phyloP scores from a whole-genome alignment of 2,797 vertebrate species.

The Mionectes olivaceus region DNA sequence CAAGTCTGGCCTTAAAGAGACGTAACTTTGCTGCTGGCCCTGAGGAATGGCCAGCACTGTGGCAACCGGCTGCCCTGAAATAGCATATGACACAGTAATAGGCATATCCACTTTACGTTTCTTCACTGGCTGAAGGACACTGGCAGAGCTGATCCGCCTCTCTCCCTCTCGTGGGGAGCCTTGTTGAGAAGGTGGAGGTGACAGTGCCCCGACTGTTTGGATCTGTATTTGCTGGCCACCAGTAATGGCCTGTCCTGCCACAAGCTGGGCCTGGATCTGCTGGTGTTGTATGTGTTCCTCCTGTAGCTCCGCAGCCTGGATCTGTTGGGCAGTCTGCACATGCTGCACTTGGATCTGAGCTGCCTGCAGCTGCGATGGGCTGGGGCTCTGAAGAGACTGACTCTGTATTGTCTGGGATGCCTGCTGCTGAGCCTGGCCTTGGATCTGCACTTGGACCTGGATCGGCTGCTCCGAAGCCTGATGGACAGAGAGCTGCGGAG shows the following conservation, averaged over 20 bases:
- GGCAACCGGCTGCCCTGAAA: slow-evolving; percentile 95
- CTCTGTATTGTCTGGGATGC: slow-evolving; percentile 89
- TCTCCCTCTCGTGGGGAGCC: slow-evolving; percentile 92
- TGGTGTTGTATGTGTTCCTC: slow-evolving; percentile 94
- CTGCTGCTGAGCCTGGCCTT: slow-evolving; percentile 91
- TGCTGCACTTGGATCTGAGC: slow-evolving; percentile 93
- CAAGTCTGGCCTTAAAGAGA: slow-evolving; percentile 94
- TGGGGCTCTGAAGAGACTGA: slow-evolving; percentile 89
- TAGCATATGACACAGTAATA: slow-evolving; percentile 94
- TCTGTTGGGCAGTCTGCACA: slow-evolving; percentile 85
- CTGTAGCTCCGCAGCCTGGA: slow-evolving; percentile 87
- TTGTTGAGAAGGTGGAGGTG: slow-evolving; percentile 88
- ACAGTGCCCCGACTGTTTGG: slow-evolving; percentile 91
- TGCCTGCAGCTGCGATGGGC: slow-evolving; percentile 90
- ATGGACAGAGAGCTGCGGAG: slow-evolving; percentile 91
- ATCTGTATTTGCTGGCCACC: slow-evolving; percentile 96
- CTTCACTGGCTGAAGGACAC: slow-evolving; percentile 95
- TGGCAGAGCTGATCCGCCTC: slow-evolving; percentile 85
- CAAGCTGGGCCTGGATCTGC: slow-evolving; percentile 95
- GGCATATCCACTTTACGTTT: slow-evolving; percentile 98
- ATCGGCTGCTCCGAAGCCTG: slow-evolving; percentile 88
- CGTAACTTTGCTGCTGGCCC: slow-evolving; percentile 96
- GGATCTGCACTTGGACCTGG: slow-evolving; percentile 95
- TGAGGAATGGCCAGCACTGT: slow-evolving; percentile 95
- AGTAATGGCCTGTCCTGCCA: slow-evolving; percentile 87